These are phyloP conservation scores for Cryptops parisi DNA, from an alignment of 2,888 invertebrate genomes.

Conservation along the genomic window DNA sequence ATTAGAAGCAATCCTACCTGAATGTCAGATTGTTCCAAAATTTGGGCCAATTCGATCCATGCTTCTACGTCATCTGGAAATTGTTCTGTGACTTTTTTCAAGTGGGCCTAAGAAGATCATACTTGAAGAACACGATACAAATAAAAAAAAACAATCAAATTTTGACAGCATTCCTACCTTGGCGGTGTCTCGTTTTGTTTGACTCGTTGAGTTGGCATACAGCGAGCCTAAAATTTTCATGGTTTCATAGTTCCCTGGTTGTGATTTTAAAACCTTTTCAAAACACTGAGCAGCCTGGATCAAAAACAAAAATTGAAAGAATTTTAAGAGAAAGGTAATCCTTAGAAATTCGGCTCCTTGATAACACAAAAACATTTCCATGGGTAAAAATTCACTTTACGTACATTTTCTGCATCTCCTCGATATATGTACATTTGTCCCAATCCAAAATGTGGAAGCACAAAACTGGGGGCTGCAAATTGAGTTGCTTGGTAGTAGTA, in stretches of 20 bases:
- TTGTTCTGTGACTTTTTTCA: conserved; percentile 85
- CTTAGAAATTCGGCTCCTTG: too few species aligned
- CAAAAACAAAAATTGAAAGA: conserved; percentile 11
- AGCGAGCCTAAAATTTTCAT: conserved; percentile 98
- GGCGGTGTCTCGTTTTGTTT: conserved; percentile 82
- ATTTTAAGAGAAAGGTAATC: too few species aligned
- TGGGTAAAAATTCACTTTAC: too few species aligned
- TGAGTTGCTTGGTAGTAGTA: conserved; percentile 98
- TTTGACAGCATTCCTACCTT: conserved; percentile 30
- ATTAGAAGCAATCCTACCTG: too few species aligned
- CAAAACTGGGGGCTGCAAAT: conserved; percentile 87
- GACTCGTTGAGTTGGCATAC: conserved; percentile 68
- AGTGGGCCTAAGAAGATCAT: conserved; percentile 47
- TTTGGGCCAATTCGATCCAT: conserved; percentile 98
- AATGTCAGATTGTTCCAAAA: conserved; percentile 87
- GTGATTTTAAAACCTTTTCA: conserved; percentile 93
- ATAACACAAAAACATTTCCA: too few species aligned
- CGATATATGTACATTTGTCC: conserved; percentile 99
- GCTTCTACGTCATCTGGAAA: conserved; percentile 98
- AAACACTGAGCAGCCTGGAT: conserved; percentile 88
- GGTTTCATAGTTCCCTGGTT: conserved; percentile 96
- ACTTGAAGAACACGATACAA: not conserved
- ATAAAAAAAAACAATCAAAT: not conserved
- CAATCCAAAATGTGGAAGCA: conserved; percentile 91
- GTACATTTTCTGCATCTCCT: conserved; percentile 65